Base-by-base conservation (phyloP, 2,888 invertebrate species). In the Epinotia brunnichana region DNA sequence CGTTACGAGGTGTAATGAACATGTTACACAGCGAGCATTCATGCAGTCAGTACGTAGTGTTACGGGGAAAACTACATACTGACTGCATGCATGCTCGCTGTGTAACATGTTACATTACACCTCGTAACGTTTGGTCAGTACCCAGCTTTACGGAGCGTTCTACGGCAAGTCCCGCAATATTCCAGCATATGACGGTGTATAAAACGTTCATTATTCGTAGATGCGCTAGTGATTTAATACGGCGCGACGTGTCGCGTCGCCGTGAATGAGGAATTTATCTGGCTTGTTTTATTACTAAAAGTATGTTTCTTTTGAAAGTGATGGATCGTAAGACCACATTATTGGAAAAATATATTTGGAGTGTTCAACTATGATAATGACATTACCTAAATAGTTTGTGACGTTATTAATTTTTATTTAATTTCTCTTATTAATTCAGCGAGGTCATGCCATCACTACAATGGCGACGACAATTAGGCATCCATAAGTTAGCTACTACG, bases 401-500 rank as follows among this genome's bases (percentile, higher is more conserved):
- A 41, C 0, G 41, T 10, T 13, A 41, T 13, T 44, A 44, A 15
- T 44, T 44, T 44, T 44, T 44, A 44, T 44, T 44, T 44, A 0
- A n/a, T n/a, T n/a, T n/a, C n/a, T n/a, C n/a, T n/a, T n/a, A n/a
- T n/a, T n/a, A n/a, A n/a, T n/a, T n/a, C n/a, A n/a, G n/a, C n/a
- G n/a, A n/a, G n/a, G 7, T n/a, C 48, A 48, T 35, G n/a, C n/a
- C 11, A 39, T 59, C 24, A 11, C 24, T 39, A 54, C 19, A 39
- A 39, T 54, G 13, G 15, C 21, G 9, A 61, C 51, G 3, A 19
- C 44, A 51, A 69, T 69, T 69, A 61, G 44, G n/a, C 44, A 62
- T 24, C 29, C 24, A 17, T 64, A 56, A 21, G 39, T 54, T 19
- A 15, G 17, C 21, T 51, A 63, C 21, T 51, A 63, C 44, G 13